Evolutionary conservation across 2,888 invertebrate species (phyloP), one percentile per base, ranked within the genome.

Genomic region (Scaptomyza polygonia): DNA sequence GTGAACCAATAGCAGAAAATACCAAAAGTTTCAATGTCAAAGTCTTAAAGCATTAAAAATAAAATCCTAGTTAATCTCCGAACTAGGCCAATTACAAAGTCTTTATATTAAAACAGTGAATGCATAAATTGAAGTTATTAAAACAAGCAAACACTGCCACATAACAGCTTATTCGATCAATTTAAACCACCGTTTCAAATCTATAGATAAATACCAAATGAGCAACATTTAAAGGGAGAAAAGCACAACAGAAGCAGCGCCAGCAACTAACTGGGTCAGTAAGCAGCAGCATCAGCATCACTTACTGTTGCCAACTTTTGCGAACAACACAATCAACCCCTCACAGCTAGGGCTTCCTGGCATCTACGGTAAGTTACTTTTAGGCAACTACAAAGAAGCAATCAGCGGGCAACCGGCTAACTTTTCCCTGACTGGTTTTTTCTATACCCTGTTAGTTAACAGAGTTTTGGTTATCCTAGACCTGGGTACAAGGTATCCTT

Each of bases 251-350:
- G 12, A 30, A 51, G n/a, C 44, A 43, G 16, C 30, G 44, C 5
- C 48, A 42, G 27, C 51, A 27, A 65, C 68, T 75, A 77, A 75
- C 75, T 75, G 77, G 75, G 75, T 75, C 75, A 75, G 44, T 57
- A 68, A 72, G 53, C 58, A 55, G 25, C 53, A 54, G 16, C 65
- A 49, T n/a, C 43, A 40, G 51, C 66, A 54, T 29, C 56, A 63
- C 57, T 47, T 53, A 49, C 52, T 63, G 62, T 72, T 72, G 73
- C 77, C 77, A 77, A 73, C 48, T 66, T 58, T 71, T 52, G 39
- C 14, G 55, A 32, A 25, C 44, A 25, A 14, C n/a, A 32, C 56
- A 30, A 52, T 32, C 39, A 39, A 39, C 39, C 39, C 39, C 16
- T 30, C 16, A 12, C 43, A 42, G 45, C 48, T 45, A 45, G 72